Evolutionary conservation across 2,888 invertebrate species (phyloP).

Genomic region (Philereme transversata): DNA sequence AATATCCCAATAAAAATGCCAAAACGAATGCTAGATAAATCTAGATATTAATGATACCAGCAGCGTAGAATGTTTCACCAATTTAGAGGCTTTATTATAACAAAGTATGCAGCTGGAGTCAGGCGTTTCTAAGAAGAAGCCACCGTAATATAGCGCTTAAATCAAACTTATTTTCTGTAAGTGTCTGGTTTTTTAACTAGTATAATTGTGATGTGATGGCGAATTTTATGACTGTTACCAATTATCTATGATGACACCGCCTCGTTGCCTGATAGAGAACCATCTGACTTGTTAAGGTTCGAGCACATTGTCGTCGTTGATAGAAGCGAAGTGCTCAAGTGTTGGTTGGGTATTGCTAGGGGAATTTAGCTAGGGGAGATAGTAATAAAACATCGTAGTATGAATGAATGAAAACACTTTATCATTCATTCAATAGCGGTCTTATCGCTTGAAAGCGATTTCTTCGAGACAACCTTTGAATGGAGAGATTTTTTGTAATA

Average conservation of each 20-base stretch:
- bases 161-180: not conserved
- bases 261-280: not conserved
- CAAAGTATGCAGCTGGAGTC: too few relatives aligned
- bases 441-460: too few relatives aligned
- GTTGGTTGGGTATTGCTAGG: too few relatives aligned
- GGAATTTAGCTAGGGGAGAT: too few relatives aligned
- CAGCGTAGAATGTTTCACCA: conserved; percentile 2
- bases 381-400: too few relatives aligned
- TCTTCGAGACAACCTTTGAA: too few relatives aligned
- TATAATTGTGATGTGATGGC: conserved; percentile 1
- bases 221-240: conserved; percentile 1
- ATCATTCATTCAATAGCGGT: too few relatives aligned
- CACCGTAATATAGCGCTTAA: too few relatives aligned
- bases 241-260: conserved; percentile 1
- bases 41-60: conserved; percentile 11
- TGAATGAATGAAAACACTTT: too few relatives aligned
- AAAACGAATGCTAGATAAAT: conserved; percentile 11
- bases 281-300: not conserved
- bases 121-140: too few relatives aligned
- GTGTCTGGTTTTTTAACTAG: not conserved
- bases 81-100: not conserved
- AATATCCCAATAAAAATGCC: conserved; percentile 9
- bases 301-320: not conserved
- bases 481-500: too few relatives aligned
- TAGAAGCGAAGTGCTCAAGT: too few relatives aligned